Percentiles rank a stretch among this genome's conserved stretches.
phyloP scores from a whole-genome alignment of 2,797 vertebrate genomes.

The Oreonectes daqikongensis region DNA sequence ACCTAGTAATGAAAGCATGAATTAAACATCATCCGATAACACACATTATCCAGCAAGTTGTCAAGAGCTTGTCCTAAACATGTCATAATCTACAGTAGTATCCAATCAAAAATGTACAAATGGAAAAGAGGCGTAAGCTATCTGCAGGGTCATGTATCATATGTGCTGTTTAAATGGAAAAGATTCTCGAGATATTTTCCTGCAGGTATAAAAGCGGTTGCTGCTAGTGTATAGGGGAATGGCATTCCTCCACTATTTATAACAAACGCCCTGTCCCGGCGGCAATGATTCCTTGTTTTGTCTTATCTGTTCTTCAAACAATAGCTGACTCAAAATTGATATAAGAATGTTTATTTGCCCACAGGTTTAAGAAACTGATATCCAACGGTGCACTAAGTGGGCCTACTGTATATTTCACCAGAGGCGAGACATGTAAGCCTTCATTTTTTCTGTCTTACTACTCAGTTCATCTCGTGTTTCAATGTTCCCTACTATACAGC shows the following conservation, averaged over 20 bases:
- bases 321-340: not conserved
- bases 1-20: not conserved
- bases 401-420: too few species aligned
- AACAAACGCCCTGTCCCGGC: not conserved
- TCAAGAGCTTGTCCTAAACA: not conserved
- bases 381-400: not conserved
- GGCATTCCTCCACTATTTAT: not conserved
- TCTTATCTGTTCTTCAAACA: not conserved
- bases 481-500: constrained; percentile 23
- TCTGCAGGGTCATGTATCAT: too few species aligned
- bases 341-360: not conserved
- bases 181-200: too few species aligned
- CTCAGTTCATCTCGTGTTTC: not conserved
- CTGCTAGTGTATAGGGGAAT: not conserved
- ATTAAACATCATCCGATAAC: not conserved
- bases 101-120: too few species aligned
- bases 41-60: not conserved
- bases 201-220: too few species aligned
- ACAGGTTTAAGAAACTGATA: not conserved
- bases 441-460: too few species aligned
- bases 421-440: too few species aligned
- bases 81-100: too few species aligned
- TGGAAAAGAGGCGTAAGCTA: too few species aligned
- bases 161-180: too few species aligned
- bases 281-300: not conserved